Percentiles rank a stretch among this genome's conserved stretches.
These are phyloP conservation scores for Xiphophorus maculatus DNA, from an alignment of 2,113 vertebrate species.

Conservation along the genomic window DNA sequence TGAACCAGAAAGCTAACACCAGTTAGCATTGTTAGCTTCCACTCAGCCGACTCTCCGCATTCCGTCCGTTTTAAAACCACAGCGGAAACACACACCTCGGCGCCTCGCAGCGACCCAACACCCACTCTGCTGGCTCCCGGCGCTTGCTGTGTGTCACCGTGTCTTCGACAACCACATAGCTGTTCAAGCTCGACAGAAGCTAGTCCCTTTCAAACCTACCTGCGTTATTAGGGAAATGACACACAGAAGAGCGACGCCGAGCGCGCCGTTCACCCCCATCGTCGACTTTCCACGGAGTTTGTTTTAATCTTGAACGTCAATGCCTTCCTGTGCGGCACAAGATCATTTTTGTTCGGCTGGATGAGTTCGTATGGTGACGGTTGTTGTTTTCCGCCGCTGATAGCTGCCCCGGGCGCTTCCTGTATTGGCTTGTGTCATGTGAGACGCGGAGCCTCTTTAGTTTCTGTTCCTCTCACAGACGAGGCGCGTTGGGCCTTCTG, in stretches of 20 bases:
- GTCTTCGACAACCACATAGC: background rate
- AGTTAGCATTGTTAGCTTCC: background rate
- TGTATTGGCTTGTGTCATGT: slow-evolving; percentile 37
- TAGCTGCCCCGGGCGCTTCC: slow-evolving; percentile 37
- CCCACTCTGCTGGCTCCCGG: too few species aligned
- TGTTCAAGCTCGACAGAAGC: background rate
- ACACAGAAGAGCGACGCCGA: slow-evolving; percentile 38
- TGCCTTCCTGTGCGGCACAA: background rate
- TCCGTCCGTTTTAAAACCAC: background rate
- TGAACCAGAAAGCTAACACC: background rate
- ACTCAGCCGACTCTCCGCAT: background rate
- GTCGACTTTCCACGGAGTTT: background rate
- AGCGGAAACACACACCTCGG: background rate
- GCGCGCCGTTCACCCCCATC: slow-evolving; percentile 52
- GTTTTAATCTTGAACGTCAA: background rate
- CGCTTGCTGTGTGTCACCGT: too few species aligned
- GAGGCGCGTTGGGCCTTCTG: too few species aligned
- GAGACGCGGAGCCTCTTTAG: slow-evolving; percentile 10
- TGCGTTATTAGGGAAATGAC: slow-evolving; percentile 39
- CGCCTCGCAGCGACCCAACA: background rate
- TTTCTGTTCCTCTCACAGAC: slow-evolving; percentile 26
- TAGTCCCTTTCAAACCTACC: slow-evolving; percentile 58
- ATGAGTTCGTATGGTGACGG: background rate
- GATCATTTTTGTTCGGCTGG: background rate
- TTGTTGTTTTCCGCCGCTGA: background rate